Base-by-base conservation (phyloP, 2,113 vertebrate genomes). In the Lagenorhynchus albirostris region DNA sequence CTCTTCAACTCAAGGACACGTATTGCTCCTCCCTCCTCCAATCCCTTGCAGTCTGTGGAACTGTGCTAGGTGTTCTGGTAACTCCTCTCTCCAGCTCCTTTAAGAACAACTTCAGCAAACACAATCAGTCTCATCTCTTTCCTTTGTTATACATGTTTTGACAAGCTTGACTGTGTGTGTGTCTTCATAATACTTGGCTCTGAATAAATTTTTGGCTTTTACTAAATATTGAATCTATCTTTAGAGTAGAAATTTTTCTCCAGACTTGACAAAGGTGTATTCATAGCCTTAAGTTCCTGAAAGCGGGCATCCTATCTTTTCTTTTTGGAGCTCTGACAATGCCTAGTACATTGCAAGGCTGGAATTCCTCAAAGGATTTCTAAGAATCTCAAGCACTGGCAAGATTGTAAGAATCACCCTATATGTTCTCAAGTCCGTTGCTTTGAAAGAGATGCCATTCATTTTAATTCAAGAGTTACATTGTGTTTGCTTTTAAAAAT, bases 181-280 rank as follows among this genome's bases (percentile, higher is more conserved):
- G 65, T 89, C 62, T 67, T 96, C n/a, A 36, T 74, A 31, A 41
- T 92, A 63, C 21, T 90, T 94, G 88, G 41, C 53, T 97, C 77
- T 86, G 88, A 95, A 88, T 76, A 88, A 10, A 81, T 92, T 91
- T 96, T 88, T 82, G 25, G n/a, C 79, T 88, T 90, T 94, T 92
- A 96, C 38, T 67, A 91, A 95, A 97, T 96, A 89, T 55, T 94
- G 38, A 71, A 50, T 88, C n/a, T 91, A 2, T 74, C n/a, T 92
- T 80, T 91, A 50, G 95, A 94, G 38, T 23, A 84, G 18, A 17
- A 50, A 6, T 10, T 38, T 74, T 65, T 65, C 36, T 60, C 8
- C 77, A n/a, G 85, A 31, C 44, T 7, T 89, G 12, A 25, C 50
- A 26, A 17, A 20, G 10, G 50, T 85, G 8, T 47, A 55, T 89